phyloP scores from a whole-genome alignment of 2,113 vertebrate species.

The Perccottus glenii region DNA sequence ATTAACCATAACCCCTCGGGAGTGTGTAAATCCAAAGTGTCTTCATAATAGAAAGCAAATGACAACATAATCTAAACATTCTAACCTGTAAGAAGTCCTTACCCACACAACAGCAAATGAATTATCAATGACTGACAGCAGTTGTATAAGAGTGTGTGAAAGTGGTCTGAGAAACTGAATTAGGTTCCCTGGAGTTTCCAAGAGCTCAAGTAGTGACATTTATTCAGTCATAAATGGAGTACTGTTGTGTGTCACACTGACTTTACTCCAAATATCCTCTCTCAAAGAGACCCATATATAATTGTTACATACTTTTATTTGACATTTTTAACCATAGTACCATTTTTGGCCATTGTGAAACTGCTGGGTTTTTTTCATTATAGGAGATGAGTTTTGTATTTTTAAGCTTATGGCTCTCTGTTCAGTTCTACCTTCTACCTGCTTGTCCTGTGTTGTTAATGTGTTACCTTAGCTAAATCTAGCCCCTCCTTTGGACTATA shows the following conservation, averaged over 20 bases:
- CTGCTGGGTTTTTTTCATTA: neutral
- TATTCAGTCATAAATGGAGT: neutral
- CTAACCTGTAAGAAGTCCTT: neutral
- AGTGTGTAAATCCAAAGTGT: neutral
- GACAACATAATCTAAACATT: conserved; percentile 11
- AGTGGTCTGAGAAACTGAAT: neutral
- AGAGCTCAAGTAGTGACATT: neutral
- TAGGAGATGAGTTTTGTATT: too few species aligned
- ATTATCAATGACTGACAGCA: neutral
- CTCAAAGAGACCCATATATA: neutral
- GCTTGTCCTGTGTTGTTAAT: neutral
- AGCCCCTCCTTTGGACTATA: neutral
- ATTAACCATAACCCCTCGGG: neutral
- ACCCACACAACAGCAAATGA: neutral
- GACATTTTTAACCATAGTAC: neutral
- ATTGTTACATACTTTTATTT: neutral
- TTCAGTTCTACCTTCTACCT: neutral
- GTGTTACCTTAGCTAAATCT: neutral
- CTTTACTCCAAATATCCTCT: neutral
- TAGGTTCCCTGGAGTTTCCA: neutral
- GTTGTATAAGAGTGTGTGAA: too few species aligned
- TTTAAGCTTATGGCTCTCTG: too few species aligned
- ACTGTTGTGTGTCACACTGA: neutral
- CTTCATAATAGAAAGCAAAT: conserved; percentile 9
- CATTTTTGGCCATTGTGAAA: neutral